These are phyloP conservation scores for Dallia pectoralis DNA, from an alignment of 2,797 vertebrate species.

Conservation along the genomic window DNA sequence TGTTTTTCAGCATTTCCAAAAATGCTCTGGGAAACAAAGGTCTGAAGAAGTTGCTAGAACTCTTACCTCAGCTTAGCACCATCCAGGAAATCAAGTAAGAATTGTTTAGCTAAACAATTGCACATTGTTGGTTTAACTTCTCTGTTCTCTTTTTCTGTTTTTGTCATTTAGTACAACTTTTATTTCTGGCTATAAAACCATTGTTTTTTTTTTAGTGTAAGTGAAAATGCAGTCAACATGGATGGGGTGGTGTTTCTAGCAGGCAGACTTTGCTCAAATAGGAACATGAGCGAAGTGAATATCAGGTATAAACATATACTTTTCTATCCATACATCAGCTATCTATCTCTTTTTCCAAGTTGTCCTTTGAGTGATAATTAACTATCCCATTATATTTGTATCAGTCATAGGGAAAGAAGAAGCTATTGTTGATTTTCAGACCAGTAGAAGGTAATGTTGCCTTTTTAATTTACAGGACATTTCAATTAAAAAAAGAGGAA, in stretches of 20 bases:
- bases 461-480: too few relatives aligned
- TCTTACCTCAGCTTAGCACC: slow-evolving; percentile 50
- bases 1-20: slow-evolving; percentile 60
- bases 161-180: not conserved
- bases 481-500: too few relatives aligned
- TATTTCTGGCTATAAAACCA: slow-evolving; percentile 3
- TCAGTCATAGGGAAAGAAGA: slow-evolving; percentile 67
- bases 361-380: not conserved
- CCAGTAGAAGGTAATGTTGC: slow-evolving; percentile 66
- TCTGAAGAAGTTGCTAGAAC: slow-evolving; percentile 60
- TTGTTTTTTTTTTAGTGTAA: slow-evolving; percentile 69
- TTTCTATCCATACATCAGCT: not conserved
- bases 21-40: slow-evolving; percentile 67
- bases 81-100: slow-evolving; percentile 71
- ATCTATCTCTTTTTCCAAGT: not conserved
- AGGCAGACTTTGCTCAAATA: slow-evolving; percentile 57
- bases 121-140: too few relatives aligned
- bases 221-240: slow-evolving; percentile 74
- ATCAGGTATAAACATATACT: slow-evolving; percentile 69
- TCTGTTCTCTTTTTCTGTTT: not conserved
- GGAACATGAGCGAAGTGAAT: slow-evolving; percentile 62
- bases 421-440: slow-evolving; percentile 69
- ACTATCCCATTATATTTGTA: slow-evolving; percentile 41
- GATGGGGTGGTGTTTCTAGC: slow-evolving; percentile 68
- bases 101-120: too few relatives aligned